phyloP scores from a whole-genome alignment of 2,113 vertebrate species.

The Dryoscopus gambensis region DNA sequence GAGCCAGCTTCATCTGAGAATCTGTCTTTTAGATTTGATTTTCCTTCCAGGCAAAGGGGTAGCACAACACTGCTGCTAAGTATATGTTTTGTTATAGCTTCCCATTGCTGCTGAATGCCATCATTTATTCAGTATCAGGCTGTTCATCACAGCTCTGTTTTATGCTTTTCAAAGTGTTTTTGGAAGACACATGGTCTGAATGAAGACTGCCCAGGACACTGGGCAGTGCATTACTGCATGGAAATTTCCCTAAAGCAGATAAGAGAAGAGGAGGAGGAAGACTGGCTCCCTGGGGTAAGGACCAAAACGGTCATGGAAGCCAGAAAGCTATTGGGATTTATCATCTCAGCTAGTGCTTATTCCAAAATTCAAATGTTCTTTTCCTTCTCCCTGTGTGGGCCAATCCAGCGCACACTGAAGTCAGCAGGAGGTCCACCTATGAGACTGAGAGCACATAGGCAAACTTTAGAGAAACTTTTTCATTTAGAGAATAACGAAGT shows the following conservation, averaged over 20 bases:
- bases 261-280: background rate
- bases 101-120: background rate
- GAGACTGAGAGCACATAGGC: background rate
- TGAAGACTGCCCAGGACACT: background rate
- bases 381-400: background rate
- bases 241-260: background rate
- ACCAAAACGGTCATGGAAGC: background rate
- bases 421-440: background rate
- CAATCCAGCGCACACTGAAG: accelerated
- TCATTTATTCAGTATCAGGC: background rate
- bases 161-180: background rate
- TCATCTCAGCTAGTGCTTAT: background rate
- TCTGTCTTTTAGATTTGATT: background rate
- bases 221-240: background rate
- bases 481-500: background rate
- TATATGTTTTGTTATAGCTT: background rate
- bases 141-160: background rate
- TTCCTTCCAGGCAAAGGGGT: background rate
- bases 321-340: background rate
- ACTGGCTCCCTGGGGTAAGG: background rate
- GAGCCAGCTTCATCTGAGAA: background rate
- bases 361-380: background rate
- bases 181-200: background rate
- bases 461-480: background rate
- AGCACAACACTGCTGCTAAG: background rate